Base-by-base conservation (phyloP, 2,797 vertebrate genomes). In the Pangasius larnaudii region DNA sequence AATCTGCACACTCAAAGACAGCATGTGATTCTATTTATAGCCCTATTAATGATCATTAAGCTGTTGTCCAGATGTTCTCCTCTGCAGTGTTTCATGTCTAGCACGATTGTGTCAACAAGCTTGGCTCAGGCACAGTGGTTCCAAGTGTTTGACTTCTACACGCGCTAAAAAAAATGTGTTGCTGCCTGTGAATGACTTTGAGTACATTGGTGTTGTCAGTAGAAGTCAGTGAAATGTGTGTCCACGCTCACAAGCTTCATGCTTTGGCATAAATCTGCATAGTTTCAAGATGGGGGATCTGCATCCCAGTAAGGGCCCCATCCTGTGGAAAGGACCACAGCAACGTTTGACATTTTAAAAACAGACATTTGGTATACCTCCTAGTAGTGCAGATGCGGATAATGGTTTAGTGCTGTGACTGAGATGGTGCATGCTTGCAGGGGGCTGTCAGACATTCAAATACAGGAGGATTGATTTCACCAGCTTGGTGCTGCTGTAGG, bases 1-100 rank as follows among this genome's bases (percentile, higher is more conserved):
- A 91, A 93, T 95, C 93, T 95, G 91, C 91, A 88, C 90, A 87
- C 49, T 86, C 89, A 90, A 88, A 85, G 84, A 84, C 79, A 88
- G 89, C 90, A 93, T 93, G 93, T 89, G 92, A 91, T 93, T 94
- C 91, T 95, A 94, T 94, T 94, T 94, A 91, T 93, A 93, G 94
- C 88, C 84, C 88, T 90, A 92, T 94, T 94, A 91, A 93, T 93
- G 88, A 91, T 89, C 87, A 89, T 94, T 94, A 91, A 93, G 85
- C 91, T 92, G 74, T 86, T 92, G 95, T 93, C 94, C 95, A 95
- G 94, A 95, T 95, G 93, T 90, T 92, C 89, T 87, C 87, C 92
- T 91, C 89, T 88, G 91, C 84, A 87, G 91, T 77, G 80, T 89
- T 85, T 86, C 90, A 92, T 93, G 91, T 90, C 89, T 92, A 93